These are phyloP conservation scores for Taurulus bubalis DNA, from an alignment of 2,113 vertebrate genomes.

Conservation along the genomic window DNA sequence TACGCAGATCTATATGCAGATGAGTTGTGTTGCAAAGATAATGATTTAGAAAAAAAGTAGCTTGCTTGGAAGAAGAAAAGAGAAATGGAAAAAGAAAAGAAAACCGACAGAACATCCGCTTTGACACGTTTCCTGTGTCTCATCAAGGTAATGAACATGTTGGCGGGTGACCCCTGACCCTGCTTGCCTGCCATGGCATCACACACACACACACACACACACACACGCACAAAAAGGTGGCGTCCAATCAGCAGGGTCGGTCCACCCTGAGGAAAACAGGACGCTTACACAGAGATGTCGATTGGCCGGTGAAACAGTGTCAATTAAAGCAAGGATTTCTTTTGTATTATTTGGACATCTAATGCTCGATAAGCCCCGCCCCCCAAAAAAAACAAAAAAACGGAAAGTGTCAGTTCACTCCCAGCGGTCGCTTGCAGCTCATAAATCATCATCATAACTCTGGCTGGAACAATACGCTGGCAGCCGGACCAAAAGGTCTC, in stretches of 20 bases:
- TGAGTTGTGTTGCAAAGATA: not conserved
- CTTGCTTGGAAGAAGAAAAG: constrained; percentile 11
- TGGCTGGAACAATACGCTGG: constrained; percentile 53
- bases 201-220: constrained; percentile 18
- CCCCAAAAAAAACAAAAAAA: constrained; percentile 2
- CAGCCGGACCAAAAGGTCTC: constrained; percentile 49
- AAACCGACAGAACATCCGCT: too few species aligned
- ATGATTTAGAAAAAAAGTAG: too few species aligned
- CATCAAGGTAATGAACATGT: too few species aligned
- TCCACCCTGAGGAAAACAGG: constrained; percentile 27
- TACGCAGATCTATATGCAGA: constrained; percentile 10
- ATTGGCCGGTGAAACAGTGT: constrained; percentile 13
- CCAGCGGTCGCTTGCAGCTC: constrained; percentile 52
- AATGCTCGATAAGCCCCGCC: too few species aligned
- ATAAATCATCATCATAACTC: constrained; percentile 71
- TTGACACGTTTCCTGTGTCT: too few species aligned
- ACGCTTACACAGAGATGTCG: not conserved
- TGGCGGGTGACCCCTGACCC: constrained; percentile 41
- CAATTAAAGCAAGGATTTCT: not conserved
- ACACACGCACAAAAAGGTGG: constrained; percentile 4
- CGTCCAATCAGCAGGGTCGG: constrained; percentile 42
- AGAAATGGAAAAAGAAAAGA: not conserved
- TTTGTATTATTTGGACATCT: not conserved
- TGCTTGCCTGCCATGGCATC: not conserved
- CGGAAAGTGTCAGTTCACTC: constrained; percentile 61